Base-by-base conservation (phyloP, 2,888 invertebrate genomes). In the Elegia similella region DNA sequence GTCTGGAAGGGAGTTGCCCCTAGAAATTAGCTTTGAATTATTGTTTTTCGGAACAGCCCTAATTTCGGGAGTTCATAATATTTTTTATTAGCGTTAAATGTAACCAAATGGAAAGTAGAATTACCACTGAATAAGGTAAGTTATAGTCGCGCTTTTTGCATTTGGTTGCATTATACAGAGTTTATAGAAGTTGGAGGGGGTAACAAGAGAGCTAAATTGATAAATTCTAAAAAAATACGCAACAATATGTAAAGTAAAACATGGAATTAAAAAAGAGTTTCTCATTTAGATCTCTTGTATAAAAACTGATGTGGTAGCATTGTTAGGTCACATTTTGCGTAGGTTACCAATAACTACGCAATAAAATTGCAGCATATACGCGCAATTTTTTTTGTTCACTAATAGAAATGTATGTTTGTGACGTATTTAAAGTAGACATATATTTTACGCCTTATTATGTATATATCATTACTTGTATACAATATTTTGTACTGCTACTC, bases 311-410 rank as follows among this genome's bases (percentile, higher is more conserved):
- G 12, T 46, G 34, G 42, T 54, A 15, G 44, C 34, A 13, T 23
- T 38, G n/a, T 17, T 46, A 54, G 61, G 59, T 61, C 60, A 61
- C 60, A 65, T 32, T 52, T 8, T 15, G 38, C 16, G 30, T 44
- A 55, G 46, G 50, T 52, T 53, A n/a, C 47, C 52, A 52, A 53
- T 34, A 29, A 30, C 74, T 62, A 70, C 64, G 59, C 58, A 32
- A 3, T 23, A 23, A 62, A 68, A 72, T 66, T 68, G 63, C 65
- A 69, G 64, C 64, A 64, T 57, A 55, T 62, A 66, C 69, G 74
- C 72, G 74, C 76, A 76, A 76, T 71, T 64, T 62, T 57, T 46
- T 38, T 59, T 17, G 54, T 59, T 42, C 53, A 54, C 58, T 30
- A 56, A 58, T 59, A 59, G 52, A 56, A 54, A 57, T 59, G 42